phyloP scores from a whole-genome alignment of 2,888 invertebrate species.

The Mimumesa dahlbomi region DNA sequence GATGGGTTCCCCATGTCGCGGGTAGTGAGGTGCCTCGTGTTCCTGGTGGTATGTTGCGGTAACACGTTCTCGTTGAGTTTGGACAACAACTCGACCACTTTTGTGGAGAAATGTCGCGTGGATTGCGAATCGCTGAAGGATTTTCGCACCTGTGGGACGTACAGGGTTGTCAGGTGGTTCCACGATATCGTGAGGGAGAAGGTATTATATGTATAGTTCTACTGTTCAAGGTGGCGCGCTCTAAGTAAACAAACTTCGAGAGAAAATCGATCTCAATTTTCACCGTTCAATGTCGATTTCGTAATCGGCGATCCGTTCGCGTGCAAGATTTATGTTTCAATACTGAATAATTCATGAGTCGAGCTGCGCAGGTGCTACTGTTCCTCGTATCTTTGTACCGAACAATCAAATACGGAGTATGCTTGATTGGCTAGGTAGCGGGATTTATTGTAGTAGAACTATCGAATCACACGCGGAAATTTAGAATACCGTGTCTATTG shows the following conservation, averaged over 20 bases:
- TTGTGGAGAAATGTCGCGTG: conserved; percentile 72
- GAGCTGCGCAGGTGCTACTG: no score
- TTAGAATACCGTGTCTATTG: no score
- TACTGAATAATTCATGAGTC: not conserved
- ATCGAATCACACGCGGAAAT: no score
- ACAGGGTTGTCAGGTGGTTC: conserved; percentile 74
- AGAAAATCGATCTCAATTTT: no score
- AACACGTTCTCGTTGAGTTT: not conserved
- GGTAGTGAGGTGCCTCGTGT: conserved; percentile 3
- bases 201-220: conserved; percentile 63
- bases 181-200: conserved; percentile 72
- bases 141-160: conserved; percentile 74
- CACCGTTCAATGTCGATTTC: no score
- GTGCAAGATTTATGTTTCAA: not conserved
- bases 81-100: conserved; percentile 63
- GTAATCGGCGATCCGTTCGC: not conserved
- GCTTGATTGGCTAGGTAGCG: no score
- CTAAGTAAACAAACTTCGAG: no score
- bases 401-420: no score
- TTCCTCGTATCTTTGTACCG: no score
- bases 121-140: conserved; percentile 73
- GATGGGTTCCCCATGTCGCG: no score
- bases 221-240: no score
- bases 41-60: conserved; percentile 20
- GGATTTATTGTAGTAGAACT: no score